Conservation (phyloP, 2,113 vertebrate species). For the Calyptomena viridis region DNA sequence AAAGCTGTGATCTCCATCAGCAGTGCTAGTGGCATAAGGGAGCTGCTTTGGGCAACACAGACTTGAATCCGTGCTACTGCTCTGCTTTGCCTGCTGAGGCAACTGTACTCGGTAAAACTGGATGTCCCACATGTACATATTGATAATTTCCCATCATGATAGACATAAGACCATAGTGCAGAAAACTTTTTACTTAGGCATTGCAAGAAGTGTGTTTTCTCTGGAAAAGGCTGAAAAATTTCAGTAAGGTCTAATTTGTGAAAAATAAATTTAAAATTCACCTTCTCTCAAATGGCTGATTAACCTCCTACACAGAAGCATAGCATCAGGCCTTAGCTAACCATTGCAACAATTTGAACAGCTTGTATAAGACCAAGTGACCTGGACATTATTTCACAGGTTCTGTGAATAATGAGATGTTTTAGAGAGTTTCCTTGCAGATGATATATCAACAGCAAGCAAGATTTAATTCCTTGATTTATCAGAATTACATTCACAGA, state of each 20-base stretch:
- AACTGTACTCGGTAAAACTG: not conserved
- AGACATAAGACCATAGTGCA: not conserved
- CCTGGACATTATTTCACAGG: not conserved
- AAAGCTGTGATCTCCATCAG: not conserved
- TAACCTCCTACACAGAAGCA: not conserved
- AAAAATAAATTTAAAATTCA: not conserved
- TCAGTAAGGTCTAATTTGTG: not conserved
- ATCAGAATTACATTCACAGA: not conserved
- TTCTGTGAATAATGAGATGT: not conserved
- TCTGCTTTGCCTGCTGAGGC: not conserved
- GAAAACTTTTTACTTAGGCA: not conserved
- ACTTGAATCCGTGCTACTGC: rapidly evolving
- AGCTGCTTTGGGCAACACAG: not conserved
- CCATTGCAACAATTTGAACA: not conserved
- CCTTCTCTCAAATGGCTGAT: not conserved
- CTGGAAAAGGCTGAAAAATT: not conserved
- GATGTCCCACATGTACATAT: not conserved
- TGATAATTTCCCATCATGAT: not conserved
- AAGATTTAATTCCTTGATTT: not conserved
- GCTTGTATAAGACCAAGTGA: not conserved
- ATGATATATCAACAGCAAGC: not conserved
- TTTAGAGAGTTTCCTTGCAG: not conserved
- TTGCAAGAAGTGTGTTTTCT: not conserved
- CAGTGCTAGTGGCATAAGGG: rapidly evolving
- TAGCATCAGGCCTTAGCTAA: not conserved